Evolutionary conservation across 2,797 vertebrate species (phyloP).

Genomic region (Chloroceryle inda): DNA sequence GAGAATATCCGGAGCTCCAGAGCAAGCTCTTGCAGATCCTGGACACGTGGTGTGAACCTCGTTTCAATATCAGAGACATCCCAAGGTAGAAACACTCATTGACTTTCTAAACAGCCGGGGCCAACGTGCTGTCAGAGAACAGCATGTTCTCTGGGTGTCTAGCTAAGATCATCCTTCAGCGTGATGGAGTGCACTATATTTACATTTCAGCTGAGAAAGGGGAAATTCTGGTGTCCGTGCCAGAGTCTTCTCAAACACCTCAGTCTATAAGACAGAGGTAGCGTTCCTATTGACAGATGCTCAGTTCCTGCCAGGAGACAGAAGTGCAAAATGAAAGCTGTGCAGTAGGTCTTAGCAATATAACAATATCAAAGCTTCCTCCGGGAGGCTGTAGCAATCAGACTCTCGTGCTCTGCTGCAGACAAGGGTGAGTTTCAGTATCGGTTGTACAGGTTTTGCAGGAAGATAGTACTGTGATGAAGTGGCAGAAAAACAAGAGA

Average conservation of each 20-base stretch:
- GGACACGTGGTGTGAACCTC: slow-evolving; percentile 75
- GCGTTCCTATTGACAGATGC: not conserved
- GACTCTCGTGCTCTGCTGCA: not conserved
- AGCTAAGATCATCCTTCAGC: rapidly evolving
- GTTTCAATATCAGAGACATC: slow-evolving; percentile 54
- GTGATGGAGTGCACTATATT: not conserved
- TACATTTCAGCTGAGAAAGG: not conserved
- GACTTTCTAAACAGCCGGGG: not conserved
- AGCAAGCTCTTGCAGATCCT: slow-evolving; percentile 63
- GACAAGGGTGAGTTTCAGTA: slow-evolving; percentile 27
- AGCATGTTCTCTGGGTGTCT: not conserved
- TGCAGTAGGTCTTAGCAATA: not conserved
- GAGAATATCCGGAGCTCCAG: slow-evolving; percentile 64
- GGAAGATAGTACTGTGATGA: slow-evolving; percentile 32
- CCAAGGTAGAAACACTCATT: slow-evolving; percentile 49
- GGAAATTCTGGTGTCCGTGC: not conserved
- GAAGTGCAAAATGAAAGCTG: not conserved
- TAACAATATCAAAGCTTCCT: not conserved
- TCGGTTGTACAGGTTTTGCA: slow-evolving; percentile 50
- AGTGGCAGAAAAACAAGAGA: slow-evolving; percentile 57
- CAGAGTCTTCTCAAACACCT: not conserved
- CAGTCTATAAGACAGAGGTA: not conserved
- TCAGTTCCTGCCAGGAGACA: not conserved
- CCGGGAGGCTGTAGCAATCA: not conserved
- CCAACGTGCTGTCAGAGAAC: not conserved